Evolutionary conservation across 64 coral and sea anemone genomes (phyloP).

Genomic region (Stichodactyla helianthus): DNA sequence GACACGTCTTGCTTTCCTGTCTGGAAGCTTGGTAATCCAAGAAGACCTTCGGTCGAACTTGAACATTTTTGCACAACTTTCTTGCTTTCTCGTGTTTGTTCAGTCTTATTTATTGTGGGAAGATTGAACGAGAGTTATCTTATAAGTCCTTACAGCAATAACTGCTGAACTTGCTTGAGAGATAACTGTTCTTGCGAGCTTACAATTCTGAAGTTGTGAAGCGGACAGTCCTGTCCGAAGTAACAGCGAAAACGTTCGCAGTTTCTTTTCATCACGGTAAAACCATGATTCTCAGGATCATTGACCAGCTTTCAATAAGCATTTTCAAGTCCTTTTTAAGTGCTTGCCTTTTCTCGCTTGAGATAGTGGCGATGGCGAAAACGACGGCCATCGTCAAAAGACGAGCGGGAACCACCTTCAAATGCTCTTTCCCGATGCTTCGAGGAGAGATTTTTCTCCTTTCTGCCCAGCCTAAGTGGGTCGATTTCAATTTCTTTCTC

Average conservation of each 20-base stretch:
- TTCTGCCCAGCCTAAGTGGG: not conserved
- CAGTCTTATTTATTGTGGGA: conserved; percentile 18
- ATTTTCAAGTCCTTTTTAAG: conserved; percentile 19
- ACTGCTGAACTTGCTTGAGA: conserved; percentile 1
- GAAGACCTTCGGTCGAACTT: not conserved
- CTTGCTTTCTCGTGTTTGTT: not conserved
- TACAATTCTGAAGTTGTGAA: conserved; percentile 5
- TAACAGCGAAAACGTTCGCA: not conserved
- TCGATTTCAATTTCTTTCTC: conserved; percentile 30
- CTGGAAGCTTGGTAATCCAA: not conserved
- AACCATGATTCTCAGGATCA: not conserved
- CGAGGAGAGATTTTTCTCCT: conserved; percentile 44
- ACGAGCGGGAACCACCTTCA: conserved; percentile 27
- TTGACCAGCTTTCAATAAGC: conserved; percentile 16
- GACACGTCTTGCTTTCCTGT: not conserved
- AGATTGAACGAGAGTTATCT: conserved; percentile 18
- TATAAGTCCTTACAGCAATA: not conserved
- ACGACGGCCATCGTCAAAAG: conserved; percentile 38
- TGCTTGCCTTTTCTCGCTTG: conserved; percentile 20
- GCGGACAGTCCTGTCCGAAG: not conserved
- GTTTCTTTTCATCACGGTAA: not conserved
- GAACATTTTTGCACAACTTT: conserved; percentile 15
- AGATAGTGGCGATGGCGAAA: conserved; percentile 40
- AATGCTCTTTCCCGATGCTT: conserved; percentile 46
- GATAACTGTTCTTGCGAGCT: not conserved